Evolutionary conservation across 2,797 vertebrate genomes (phyloP), one percentile per base, ranked within the genome.

Genomic region (Argya squamiceps): DNA sequence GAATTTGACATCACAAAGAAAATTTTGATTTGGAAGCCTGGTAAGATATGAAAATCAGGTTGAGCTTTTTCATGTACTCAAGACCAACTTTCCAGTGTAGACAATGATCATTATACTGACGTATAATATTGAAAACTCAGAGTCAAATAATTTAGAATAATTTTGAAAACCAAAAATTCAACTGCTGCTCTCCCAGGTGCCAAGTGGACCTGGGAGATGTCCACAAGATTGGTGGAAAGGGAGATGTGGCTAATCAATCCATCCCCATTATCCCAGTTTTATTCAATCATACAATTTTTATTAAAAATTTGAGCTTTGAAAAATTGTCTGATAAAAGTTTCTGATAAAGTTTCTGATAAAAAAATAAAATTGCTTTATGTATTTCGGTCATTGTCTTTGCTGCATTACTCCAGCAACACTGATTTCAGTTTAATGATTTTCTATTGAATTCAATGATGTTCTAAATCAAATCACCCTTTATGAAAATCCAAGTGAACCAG

Each of bases 1-100:
- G 46, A 78, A 68, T 60, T 81, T 59, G 8, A 12, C 76, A 68
- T 70, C 73, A 41, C n/a, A 53, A 76, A 74, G 29, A 36, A 30
- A 65, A 23, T 2, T 44, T 76, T 12, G 6, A 6, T n/a, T 67
- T 84, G 37, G 32, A 88, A 62, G 15, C n/a, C 36, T 36, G 60
- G 21, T 75, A 71, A 78, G 79, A 67, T 69, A 52, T 15, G 1
- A 71, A 89, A 84, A 71, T 77, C 60, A 32, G 6, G 15, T 13
- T 46, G 13, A 39, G 2, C 4, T 41, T 23, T 70, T 86, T 49
- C 15, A n/a, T 0, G 2, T 44, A 52, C 1, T 12, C 2, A 10
- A 39, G 15, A 53, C 12, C 69, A 50, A 17, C 15, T 43, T 41
- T 60, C 15, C 19, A 47, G 14, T 47, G 10, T 47, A 85, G 23